Percentiles rank a stretch among this genome's conserved stretches.
Evolutionary conservation across 1,140 invertebrate species (phyloP).

Genomic region (Drosophila kikkawai): DNA sequence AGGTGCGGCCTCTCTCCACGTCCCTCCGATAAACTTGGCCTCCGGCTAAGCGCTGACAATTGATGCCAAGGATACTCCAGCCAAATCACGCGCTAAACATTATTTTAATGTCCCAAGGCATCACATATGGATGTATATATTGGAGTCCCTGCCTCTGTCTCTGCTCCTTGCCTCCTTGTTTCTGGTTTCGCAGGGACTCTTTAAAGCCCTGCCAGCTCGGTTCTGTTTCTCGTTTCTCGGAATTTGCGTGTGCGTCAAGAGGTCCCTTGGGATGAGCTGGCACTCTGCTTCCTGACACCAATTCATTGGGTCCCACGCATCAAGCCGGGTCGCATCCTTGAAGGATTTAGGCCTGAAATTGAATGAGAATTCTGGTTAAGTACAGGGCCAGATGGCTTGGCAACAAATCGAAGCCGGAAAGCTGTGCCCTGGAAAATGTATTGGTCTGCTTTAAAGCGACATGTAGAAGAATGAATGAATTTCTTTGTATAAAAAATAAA

Average conservation of each 20-base stretch:
- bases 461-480: neutral
- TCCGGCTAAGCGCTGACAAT: slow-evolving; percentile 73
- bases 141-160: neutral
- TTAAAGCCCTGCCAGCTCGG: slow-evolving; percentile 62
- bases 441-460: neutral
- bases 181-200: slow-evolving; percentile 31
- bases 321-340: slow-evolving; percentile 48
- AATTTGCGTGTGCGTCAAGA: slow-evolving; percentile 42
- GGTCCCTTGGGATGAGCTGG: slow-evolving; percentile 31
- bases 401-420: slow-evolving; percentile 4
- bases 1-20: slow-evolving; percentile 22
- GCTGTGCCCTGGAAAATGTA: neutral
- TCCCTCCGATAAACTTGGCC: slow-evolving; percentile 66
- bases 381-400: slow-evolving; percentile 37
- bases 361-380: slow-evolving; percentile 27
- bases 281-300: slow-evolving; percentile 23
- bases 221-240: slow-evolving; percentile 23
- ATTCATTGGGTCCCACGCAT: slow-evolving; percentile 49
- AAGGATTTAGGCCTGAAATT: slow-evolving; percentile 44
- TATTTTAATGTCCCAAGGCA: slow-evolving; percentile 74
- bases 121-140: slow-evolving; percentile 41
- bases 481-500: neutral
- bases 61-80: slow-evolving; percentile 62
- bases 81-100: slow-evolving; percentile 80
- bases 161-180: slow-evolving; percentile 8